Evolutionary conservation across 2,113 vertebrate genomes (phyloP).

Genomic region (Hyaena hyaena): DNA sequence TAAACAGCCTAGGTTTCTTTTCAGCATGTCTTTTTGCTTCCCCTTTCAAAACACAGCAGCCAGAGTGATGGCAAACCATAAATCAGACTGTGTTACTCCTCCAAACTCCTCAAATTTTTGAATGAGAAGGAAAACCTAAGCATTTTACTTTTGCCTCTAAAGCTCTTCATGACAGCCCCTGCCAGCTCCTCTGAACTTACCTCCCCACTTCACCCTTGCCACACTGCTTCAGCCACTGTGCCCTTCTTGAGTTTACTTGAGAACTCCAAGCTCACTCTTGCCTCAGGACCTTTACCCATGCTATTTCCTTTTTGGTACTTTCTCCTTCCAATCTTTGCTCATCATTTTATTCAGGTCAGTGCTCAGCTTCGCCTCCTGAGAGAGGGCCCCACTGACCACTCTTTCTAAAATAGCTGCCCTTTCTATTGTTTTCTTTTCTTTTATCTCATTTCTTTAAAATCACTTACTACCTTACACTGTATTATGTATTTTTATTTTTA

Average conservation of each 20-base stretch:
- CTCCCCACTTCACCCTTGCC: background rate
- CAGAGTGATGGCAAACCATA: background rate
- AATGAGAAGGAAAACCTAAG: background rate
- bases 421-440: background rate
- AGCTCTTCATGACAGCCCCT: accelerated
- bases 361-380: background rate
- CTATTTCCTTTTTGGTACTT: background rate
- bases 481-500: background rate
- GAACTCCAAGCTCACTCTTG: background rate
- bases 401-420: background rate
- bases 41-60: background rate
- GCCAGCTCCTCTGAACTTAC: no score
- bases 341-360: background rate
- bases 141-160: background rate
- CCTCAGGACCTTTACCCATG: background rate
- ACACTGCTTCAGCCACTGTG: background rate
- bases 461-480: background rate
- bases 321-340: background rate
- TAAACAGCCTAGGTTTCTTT: background rate
- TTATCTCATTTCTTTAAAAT: background rate
- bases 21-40: background rate
- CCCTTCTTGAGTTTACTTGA: background rate
- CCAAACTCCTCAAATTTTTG: background rate
- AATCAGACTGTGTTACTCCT: background rate
- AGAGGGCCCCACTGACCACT: background rate